Base-by-base conservation (phyloP, 2,888 invertebrate species). In the Temnothorax rugatulus region DNA sequence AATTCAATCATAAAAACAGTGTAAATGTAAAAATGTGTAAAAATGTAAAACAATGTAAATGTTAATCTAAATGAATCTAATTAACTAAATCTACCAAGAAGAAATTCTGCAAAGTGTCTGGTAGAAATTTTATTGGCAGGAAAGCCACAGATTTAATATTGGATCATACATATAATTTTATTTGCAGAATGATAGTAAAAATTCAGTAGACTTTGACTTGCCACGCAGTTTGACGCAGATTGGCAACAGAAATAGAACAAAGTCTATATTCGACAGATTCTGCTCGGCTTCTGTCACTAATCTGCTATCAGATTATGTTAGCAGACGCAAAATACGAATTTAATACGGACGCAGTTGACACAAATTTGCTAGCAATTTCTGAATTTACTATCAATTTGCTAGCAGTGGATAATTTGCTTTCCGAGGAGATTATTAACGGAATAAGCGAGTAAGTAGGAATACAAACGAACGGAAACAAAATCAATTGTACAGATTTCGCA, bases 401-500 rank as follows among this genome's bases (percentile, higher is more conserved):
- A 5, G 5, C 11, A 38, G 38, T 4, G 0, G 0, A 63, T 13
- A 21, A 21, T 7, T 64, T n/a, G 11, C n/a, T 44, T 44, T 8
- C 11, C 44, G 25, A 15, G 15, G 15, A 73, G 3, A n/a, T 38
- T 18, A 64, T 76, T 50, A 64, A 59, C 11, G 7, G 7, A 8
- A 52, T 52, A 21, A 75, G 2, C 8, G 13, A 63, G 15, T 71
- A 74, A 77, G 15, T 61, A 52, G 13, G 18, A 63, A 18, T 52
- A 34, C 4, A 41, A 82, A 76, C 15, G 15, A 41, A 38, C 29
- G 25, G 13, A 64, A 73, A 54, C 18, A 52, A 64, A 64, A 76
- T 66, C 18, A 47, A 79, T 59, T 47, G 68, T 71, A 34, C 8
- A 38, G 25, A 59, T 73, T 84, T 90, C 83, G 89, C 87, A 79